A percentile compares a stretch with the other conserved stretches of the same genome.
These are phyloP conservation scores for Argya squamiceps DNA, from an alignment of 2,797 vertebrate genomes.

Conservation along the genomic window DNA sequence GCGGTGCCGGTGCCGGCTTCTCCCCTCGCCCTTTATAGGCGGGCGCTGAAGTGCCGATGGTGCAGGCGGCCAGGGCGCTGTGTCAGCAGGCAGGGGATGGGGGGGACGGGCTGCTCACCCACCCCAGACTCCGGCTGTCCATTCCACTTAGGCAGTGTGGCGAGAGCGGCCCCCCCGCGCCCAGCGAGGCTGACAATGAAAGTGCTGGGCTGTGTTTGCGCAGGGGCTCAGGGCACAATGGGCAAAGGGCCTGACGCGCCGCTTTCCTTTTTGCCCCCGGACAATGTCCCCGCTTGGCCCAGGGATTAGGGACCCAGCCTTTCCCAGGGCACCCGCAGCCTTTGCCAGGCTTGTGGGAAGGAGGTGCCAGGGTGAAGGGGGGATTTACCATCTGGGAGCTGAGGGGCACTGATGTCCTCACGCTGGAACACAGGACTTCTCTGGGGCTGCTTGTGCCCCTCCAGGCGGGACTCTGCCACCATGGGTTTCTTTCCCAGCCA, in stretches of 20 bases:
- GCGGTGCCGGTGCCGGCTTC: constrained; percentile 61
- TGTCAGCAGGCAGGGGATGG: constrained; percentile 83
- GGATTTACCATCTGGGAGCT: neutral
- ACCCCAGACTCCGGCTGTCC: constrained; percentile 58
- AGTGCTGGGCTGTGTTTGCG: constrained; percentile 66
- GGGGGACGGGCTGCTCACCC: neutral
- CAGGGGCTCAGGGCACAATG: constrained; percentile 47
- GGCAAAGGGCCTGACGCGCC: constrained; percentile 66
- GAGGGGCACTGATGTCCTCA: neutral
- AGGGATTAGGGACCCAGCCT: constrained; percentile 62
- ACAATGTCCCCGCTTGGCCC: constrained; percentile 60
- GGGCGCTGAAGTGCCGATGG: constrained; percentile 69
- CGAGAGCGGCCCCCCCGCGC: constrained; percentile 51
- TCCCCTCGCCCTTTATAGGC: constrained; percentile 84
- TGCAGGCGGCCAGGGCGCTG: constrained; percentile 78
- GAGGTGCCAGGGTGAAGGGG: neutral
- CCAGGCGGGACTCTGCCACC: neutral
- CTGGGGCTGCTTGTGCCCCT: neutral
- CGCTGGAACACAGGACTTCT: neutral
- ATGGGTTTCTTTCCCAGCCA: neutral
- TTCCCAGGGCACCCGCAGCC: constrained; percentile 53
- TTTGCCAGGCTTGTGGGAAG: constrained; percentile 27
- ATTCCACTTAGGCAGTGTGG: constrained; percentile 67
- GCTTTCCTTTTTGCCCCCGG: constrained; percentile 65
- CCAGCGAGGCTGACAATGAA: constrained; percentile 51